These are phyloP conservation scores for Aphrophora alni DNA, from an alignment of 2,888 invertebrate species.

Conservation along the genomic window DNA sequence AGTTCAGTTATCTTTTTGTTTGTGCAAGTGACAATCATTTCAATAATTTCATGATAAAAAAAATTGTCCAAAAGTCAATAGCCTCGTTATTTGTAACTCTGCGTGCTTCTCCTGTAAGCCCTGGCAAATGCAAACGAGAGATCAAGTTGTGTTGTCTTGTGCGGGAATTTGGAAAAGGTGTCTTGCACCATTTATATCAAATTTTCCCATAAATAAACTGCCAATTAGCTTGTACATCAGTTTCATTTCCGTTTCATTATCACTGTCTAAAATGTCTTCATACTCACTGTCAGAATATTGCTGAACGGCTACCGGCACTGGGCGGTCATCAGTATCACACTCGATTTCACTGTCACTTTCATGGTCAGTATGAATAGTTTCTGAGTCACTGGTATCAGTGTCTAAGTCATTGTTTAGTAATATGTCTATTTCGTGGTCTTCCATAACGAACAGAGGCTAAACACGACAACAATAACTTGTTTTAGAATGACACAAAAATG, in stretches of 20 bases:
- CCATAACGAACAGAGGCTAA: too few species aligned
- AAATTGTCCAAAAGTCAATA: neutral
- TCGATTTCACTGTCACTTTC: neutral
- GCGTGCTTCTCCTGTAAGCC: neutral
- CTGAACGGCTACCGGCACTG: neutral
- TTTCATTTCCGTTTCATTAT: neutral
- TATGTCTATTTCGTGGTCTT: too few species aligned
- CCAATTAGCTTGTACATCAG: too few species aligned
- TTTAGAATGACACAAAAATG: too few species aligned
- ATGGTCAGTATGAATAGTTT: neutral
- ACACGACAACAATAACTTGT: too few species aligned
- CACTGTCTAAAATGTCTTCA: neutral
- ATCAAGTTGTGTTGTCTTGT: neutral
- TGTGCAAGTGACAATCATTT: neutral
- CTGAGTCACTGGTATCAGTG: neutral
- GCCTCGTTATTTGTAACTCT: neutral
- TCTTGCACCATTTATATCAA: conserved; percentile 2
- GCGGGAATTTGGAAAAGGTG: neutral
- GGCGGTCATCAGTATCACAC: neutral
- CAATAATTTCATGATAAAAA: neutral
- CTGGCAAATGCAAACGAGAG: too few species aligned
- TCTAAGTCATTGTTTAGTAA: neutral
- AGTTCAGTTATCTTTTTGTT: neutral
- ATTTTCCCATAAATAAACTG: neutral
- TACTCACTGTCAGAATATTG: neutral